Evolutionary conservation across 2,888 invertebrate genomes (phyloP).

Genomic region (Venusia cambrica): DNA sequence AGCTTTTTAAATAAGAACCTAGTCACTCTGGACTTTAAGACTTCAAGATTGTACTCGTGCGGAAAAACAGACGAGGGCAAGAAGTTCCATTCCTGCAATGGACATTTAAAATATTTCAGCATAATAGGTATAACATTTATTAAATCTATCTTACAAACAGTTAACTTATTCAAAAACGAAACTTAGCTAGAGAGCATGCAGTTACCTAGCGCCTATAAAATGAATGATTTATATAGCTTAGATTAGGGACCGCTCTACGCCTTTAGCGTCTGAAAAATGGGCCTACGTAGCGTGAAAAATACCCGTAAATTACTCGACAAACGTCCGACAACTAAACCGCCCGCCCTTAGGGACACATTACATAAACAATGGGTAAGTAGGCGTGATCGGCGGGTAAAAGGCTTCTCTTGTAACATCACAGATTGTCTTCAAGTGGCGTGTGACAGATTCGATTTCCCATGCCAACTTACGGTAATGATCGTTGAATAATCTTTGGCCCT

Average conservation of each 20-base stretch:
- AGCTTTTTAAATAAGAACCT: too few species aligned
- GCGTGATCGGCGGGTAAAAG: constrained; percentile 54
- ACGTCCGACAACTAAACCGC: constrained; percentile 20
- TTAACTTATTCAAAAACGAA: too few species aligned
- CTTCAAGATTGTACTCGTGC: too few species aligned
- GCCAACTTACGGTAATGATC: constrained; percentile 37
- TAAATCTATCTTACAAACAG: too few species aligned
- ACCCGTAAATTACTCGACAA: constrained; percentile 16
- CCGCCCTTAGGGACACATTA: constrained; percentile 25
- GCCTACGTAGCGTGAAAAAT: constrained; percentile 14
- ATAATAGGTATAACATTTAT: too few species aligned
- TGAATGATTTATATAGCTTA: constrained; percentile 7
- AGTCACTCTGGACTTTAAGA: too few species aligned
- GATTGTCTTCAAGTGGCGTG: constrained; percentile 35
- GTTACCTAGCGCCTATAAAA: too few species aligned
- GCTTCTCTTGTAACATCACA: constrained; percentile 54
- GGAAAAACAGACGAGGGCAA: too few species aligned
- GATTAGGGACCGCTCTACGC: constrained; percentile 4
- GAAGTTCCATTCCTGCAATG: too few species aligned
- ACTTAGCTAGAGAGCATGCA: too few species aligned
- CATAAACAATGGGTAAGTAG: constrained; percentile 39
- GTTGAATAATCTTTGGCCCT: constrained; percentile 15
- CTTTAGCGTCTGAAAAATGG: constrained; percentile 6
- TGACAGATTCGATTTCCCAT: constrained; percentile 64
- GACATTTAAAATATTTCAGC: too few species aligned